Percentiles rank a stretch among this genome's conserved stretches.
Conservation (phyloP, 2,888 invertebrate species). For the Lagria hirta region DNA sequence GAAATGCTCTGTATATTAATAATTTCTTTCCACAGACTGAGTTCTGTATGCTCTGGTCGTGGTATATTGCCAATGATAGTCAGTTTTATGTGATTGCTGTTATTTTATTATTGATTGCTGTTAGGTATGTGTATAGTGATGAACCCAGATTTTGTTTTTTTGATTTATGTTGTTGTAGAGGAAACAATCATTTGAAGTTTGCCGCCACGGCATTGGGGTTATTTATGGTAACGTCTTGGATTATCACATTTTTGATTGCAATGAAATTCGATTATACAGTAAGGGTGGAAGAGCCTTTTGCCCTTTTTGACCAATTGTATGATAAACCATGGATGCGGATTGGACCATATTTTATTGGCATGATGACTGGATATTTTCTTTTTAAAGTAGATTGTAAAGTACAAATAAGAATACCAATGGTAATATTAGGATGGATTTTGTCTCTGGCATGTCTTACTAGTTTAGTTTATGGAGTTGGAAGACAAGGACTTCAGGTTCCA, state of each 20-base stretch:
- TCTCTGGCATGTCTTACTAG: constrained; percentile 62
- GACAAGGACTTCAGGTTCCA: constrained; percentile 65
- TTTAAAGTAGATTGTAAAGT: constrained; percentile 68
- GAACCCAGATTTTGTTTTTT: neutral
- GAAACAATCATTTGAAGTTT: constrained; percentile 63
- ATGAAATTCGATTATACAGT: constrained; percentile 73
- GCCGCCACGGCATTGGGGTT: constrained; percentile 61
- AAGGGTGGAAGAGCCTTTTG: constrained; percentile 77
- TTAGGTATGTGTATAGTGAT: constrained; percentile 61
- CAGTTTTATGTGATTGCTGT: constrained; percentile 74
- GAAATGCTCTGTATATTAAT: constrained; percentile 80
- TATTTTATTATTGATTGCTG: constrained; percentile 65
- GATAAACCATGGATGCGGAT: constrained; percentile 84
- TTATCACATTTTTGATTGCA: constrained; percentile 73
- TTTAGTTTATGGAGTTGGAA: constrained; percentile 70
- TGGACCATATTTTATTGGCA: constrained; percentile 78
- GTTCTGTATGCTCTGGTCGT: constrained; percentile 81
- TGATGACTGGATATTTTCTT: constrained; percentile 72
- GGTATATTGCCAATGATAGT: constrained; percentile 81
- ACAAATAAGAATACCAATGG: constrained; percentile 60
- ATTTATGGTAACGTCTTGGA: constrained; percentile 72
- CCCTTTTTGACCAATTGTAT: constrained; percentile 78
- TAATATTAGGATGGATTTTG: constrained; percentile 61
- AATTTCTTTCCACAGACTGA: constrained; percentile 75
- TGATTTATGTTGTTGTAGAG: constrained; percentile 37